A percentile compares a stretch with the other conserved stretches of the same genome.
Conservation (phyloP, 2,113 vertebrate species). For the Phylloscopus trochiloides region DNA sequence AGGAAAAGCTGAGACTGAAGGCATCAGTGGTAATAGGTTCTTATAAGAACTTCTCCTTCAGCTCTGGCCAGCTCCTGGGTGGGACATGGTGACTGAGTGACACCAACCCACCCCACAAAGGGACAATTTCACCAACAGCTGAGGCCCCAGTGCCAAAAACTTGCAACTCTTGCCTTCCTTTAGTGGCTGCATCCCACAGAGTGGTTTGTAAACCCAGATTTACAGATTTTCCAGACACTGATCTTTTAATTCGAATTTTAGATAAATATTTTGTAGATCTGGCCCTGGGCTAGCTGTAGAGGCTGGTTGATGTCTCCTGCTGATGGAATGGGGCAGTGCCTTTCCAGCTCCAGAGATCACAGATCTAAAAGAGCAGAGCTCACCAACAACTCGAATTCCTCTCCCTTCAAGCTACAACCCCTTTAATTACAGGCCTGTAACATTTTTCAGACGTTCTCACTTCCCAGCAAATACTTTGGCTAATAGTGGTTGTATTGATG, state of each 20-base stretch:
- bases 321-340: not conserved
- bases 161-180: not conserved
- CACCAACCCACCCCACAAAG: not conserved
- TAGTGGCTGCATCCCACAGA: not conserved
- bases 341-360: not conserved
- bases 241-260: not conserved
- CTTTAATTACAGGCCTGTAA: conserved; percentile 45
- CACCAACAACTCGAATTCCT: not conserved
- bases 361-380: not conserved
- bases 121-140: not conserved
- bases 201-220: not conserved
- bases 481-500: conserved; percentile 64
- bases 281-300: not conserved
- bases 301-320: not conserved
- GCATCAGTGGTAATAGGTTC: not conserved
- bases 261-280: not conserved
- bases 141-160: not conserved
- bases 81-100: not conserved
- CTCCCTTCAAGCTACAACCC: conserved; percentile 1
- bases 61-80: not conserved
- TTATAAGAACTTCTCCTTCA: not conserved
- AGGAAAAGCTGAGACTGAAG: not conserved
- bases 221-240: not conserved
- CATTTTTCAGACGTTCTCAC: conserved; percentile 27
- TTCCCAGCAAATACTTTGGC: conserved; percentile 35